A percentile compares a stretch with the other conserved stretches of the same genome.
phyloP scores from a whole-genome alignment of 2,113 vertebrate genomes.

The Globicephala melas region DNA sequence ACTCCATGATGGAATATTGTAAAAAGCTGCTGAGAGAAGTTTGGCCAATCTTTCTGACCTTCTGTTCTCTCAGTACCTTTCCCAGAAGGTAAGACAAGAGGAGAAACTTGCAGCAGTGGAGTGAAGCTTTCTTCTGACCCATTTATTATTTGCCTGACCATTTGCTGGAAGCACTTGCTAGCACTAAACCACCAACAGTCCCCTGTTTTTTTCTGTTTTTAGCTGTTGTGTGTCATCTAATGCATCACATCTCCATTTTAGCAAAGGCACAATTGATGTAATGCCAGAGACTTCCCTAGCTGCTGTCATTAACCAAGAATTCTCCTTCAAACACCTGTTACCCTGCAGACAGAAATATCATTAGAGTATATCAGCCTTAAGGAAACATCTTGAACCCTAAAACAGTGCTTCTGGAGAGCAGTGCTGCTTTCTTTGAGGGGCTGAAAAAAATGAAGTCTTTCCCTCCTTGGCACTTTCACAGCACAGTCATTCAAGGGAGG shows the following conservation, averaged over 20 bases:
- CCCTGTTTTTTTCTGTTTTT: background rate
- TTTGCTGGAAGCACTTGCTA: background rate
- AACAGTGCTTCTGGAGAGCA: background rate
- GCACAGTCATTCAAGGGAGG: background rate
- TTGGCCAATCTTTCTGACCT: background rate
- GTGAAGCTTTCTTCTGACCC: background rate
- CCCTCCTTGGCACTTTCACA: background rate
- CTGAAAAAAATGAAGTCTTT: background rate
- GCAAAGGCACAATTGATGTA: background rate
- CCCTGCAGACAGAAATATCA: background rate
- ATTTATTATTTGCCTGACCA: background rate
- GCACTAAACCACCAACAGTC: background rate
- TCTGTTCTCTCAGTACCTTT: background rate
- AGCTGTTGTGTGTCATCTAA: background rate
- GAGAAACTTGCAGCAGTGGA: background rate
- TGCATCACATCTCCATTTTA: background rate
- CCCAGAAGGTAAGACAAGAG: background rate
- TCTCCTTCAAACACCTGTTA: background rate
- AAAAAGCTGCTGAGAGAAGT: background rate
- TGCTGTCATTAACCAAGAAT: background rate
- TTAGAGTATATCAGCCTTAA: background rate
- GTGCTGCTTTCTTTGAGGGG: background rate
- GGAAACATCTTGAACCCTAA: background rate
- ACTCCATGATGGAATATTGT: background rate
- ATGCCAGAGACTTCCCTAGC: background rate